A percentile compares a stretch with the other conserved stretches of the same genome.
Evolutionary conservation across 2,113 vertebrate species (phyloP).

Genomic region (Chaenocephalus aceratus): DNA sequence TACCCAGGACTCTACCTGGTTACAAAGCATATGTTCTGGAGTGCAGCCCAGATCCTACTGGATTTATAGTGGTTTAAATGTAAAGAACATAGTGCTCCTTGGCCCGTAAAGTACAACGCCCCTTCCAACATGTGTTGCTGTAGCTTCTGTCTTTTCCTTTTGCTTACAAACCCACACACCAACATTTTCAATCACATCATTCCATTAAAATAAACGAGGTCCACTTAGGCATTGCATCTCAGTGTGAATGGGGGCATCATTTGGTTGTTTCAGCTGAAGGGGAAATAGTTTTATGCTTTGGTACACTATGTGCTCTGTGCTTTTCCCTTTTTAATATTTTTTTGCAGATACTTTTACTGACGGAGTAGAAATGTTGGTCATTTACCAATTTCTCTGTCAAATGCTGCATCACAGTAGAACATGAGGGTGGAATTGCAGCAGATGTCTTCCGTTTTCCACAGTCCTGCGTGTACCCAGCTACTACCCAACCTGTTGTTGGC

Average conservation of each 20-base stretch:
- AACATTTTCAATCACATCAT: constrained; percentile 13
- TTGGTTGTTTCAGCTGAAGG: constrained; percentile 16
- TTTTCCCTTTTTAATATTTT: constrained; percentile 5
- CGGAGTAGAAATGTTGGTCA: not conserved
- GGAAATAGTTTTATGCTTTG: not conserved
- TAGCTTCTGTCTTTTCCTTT: not conserved
- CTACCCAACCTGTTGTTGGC: not conserved
- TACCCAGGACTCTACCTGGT: constrained; percentile 46
- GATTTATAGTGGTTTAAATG: constrained; percentile 65
- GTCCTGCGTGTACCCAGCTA: no score
- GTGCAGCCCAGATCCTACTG: constrained; percentile 36
- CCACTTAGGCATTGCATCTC: not conserved
- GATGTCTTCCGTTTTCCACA: not conserved
- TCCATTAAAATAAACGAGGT: not conserved
- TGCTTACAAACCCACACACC: not conserved
- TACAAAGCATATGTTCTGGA: constrained; percentile 51
- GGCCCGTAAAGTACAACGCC: constrained; percentile 43
- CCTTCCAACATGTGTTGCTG: constrained; percentile 17
- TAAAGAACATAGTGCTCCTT: constrained; percentile 49
- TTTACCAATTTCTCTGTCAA: constrained; percentile 21
- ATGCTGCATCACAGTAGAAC: constrained; percentile 24
- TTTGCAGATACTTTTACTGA: constrained; percentile 6
- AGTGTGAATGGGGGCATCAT: not conserved
- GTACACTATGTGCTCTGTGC: not conserved
- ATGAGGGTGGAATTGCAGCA: constrained; percentile 30